A percentile compares a stretch with the other conserved stretches of the same genome.
These are phyloP conservation scores for Oscheius sp. DNA, from an alignment of 2,888 invertebrate species.

Conservation along the genomic window DNA sequence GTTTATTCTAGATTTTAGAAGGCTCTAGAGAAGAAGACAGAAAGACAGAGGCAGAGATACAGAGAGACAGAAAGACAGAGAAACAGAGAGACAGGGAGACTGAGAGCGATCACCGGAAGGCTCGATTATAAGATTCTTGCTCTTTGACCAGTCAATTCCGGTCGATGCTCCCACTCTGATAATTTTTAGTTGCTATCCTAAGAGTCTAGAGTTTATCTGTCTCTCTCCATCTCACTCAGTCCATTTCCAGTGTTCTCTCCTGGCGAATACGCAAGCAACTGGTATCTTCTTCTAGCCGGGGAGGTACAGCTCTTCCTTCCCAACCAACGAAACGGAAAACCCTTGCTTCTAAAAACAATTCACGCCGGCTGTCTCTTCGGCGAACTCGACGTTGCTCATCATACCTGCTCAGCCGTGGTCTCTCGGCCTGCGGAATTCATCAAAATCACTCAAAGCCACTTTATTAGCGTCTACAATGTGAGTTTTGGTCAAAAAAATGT, in stretches of 20 bases:
- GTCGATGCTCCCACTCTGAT: too few relatives aligned
- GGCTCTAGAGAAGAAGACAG: background rate
- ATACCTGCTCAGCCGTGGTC: constrained; percentile 68
- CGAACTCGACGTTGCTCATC: constrained; percentile 61
- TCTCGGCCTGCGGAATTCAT: constrained; percentile 64
- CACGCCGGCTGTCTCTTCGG: constrained; percentile 67
- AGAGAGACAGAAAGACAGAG: background rate
- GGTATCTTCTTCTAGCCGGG: constrained; percentile 72
- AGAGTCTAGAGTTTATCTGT: background rate
- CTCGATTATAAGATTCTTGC: too few relatives aligned
- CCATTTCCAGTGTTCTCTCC: constrained; percentile 69
- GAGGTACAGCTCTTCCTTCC: constrained; percentile 67
- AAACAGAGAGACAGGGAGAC: too few relatives aligned
- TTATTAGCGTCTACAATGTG: constrained; percentile 68
- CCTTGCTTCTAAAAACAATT: constrained; percentile 42
- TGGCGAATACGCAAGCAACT: constrained; percentile 62
- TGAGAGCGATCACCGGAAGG: too few relatives aligned
- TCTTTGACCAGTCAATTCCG: too few relatives aligned
- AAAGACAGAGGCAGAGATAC: background rate
- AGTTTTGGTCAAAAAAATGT: constrained; percentile 37
- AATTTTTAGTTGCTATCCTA: constrained; percentile 4
- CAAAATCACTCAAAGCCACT: constrained; percentile 67
- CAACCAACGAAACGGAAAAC: background rate
- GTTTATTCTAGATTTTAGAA: background rate
- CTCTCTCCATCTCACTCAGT: background rate